Evolutionary conservation across 1,140 invertebrate genomes (phyloP), one percentile per base, ranked within the genome.

Genomic region (Homarus americanus): DNA sequence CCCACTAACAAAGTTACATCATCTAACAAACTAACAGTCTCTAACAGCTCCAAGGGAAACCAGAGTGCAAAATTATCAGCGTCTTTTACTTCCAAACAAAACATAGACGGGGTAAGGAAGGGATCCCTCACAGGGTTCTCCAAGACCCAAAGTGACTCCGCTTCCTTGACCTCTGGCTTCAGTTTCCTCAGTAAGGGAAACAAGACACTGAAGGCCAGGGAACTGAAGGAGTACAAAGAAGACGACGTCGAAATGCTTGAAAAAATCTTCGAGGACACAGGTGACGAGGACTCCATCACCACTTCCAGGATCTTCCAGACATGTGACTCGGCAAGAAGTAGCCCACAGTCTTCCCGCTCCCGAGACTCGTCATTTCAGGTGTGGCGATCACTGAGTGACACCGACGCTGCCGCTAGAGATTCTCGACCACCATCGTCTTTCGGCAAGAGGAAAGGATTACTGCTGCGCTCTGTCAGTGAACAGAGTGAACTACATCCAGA

Each of bases 1-100:
- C 34, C 88, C n/a, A 76, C 88, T 90, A 83, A 90, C 88, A 88
- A 86, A 86, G 32, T 86, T 82, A 41, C 79, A 49, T 58, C 76
- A 63, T 66, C 88, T 34, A 78, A 78, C 88, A 90, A 84, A 90
- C 72, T 84, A 53, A 83, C 80, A 53, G 72, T 63, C 9, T 63
- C 80, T 66, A 82, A 58, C 82, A 76, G 49, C 72, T 20, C 79
- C 69, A 83, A 58, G 72, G 72, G 69, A 40, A 63, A 40, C n/a
- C 44, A 28, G 44, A 75, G 58, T 17, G 58, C 53, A 40, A 83
- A 76, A 28, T 44, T 69, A 36, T 83, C 82, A 76, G 38, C 41
- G 2, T 83, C 80, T 24, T 90, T 82, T 49, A 78, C 75, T 66
- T 80, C 69, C n/a, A 88, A 88, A 38, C 40, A 41, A 9, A 41